Conservation (phyloP, 1,140 invertebrate genomes). For the Harpegnathos saltator region DNA sequence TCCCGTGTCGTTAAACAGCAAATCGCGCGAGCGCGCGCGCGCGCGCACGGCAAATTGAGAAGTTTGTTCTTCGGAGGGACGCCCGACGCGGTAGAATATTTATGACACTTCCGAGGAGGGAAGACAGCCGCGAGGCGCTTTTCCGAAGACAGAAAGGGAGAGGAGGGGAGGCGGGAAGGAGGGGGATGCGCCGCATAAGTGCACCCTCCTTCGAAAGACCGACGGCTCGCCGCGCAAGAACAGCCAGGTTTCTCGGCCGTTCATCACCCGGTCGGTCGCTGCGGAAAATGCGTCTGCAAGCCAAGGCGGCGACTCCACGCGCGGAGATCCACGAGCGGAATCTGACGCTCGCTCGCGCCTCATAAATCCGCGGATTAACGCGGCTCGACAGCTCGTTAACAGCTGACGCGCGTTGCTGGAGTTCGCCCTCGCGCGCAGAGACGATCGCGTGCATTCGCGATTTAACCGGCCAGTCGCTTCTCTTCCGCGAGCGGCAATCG, state of each 20-base stretch:
- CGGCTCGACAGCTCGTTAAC: conserved; percentile 44
- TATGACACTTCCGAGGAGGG: background rate
- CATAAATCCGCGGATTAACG: conserved; percentile 51
- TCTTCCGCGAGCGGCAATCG: no score
- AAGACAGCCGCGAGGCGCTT: background rate
- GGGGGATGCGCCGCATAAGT: background rate
- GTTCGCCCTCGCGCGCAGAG: conserved; percentile 48
- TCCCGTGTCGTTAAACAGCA: background rate
- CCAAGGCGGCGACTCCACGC: conserved; percentile 15
- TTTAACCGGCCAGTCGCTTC: no score
- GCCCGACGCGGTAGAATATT: background rate
- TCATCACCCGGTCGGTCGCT: conserved; percentile 7
- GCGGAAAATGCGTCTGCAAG: conserved; percentile 31
- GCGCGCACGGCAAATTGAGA: background rate
- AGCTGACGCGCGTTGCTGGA: conserved; percentile 20
- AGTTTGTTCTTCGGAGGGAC: background rate
- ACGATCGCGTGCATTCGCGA: no score
- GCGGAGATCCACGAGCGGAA: conserved; percentile 41
- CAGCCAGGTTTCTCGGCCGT: conserved; percentile 8
- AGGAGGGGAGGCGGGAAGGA: no score
- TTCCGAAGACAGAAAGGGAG: conserved; percentile 5
- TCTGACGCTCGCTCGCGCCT: conserved; percentile 27
- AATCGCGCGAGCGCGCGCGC: background rate
- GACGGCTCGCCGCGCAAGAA: background rate
- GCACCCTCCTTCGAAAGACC: conserved; percentile 17